Evolutionary conservation across 2,113 vertebrate species (phyloP).

Genomic region (Fulmarus glacialis): DNA sequence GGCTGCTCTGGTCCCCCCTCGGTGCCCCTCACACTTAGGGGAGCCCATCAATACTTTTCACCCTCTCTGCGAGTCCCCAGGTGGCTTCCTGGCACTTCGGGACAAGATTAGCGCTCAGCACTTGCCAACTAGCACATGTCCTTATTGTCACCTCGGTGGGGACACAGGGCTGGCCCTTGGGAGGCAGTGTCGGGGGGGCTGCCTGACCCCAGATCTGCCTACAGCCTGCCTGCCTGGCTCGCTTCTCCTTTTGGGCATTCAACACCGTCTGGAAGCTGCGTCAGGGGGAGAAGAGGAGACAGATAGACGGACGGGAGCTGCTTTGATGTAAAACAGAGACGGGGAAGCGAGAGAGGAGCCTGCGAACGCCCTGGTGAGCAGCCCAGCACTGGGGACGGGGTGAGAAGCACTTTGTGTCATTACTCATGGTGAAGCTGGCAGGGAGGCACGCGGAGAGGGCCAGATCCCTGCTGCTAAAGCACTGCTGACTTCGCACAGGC

Average conservation of each 20-base stretch:
- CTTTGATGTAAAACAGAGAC: slow-evolving; percentile 18
- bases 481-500: background rate
- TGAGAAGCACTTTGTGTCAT: background rate
- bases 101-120: background rate
- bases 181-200: background rate
- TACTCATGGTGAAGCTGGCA: slow-evolving; percentile 1
- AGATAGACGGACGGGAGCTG: background rate
- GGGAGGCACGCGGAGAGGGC: background rate
- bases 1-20: background rate
- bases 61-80: background rate
- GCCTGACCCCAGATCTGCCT: background rate
- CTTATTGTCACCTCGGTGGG: slow-evolving; percentile 24
- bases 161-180: background rate
- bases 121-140: background rate
- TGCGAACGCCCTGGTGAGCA: background rate
- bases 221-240: background rate
- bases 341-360: background rate
- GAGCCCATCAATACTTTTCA: background rate
- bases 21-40: accelerated
- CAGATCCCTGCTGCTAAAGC: background rate
- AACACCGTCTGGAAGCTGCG: background rate
- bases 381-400: background rate
- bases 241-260: background rate
- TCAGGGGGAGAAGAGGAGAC: background rate
- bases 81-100: slow-evolving; percentile 1